Base-by-base conservation (phyloP, 2,113 vertebrate genomes). In the Albula goreensis region DNA sequence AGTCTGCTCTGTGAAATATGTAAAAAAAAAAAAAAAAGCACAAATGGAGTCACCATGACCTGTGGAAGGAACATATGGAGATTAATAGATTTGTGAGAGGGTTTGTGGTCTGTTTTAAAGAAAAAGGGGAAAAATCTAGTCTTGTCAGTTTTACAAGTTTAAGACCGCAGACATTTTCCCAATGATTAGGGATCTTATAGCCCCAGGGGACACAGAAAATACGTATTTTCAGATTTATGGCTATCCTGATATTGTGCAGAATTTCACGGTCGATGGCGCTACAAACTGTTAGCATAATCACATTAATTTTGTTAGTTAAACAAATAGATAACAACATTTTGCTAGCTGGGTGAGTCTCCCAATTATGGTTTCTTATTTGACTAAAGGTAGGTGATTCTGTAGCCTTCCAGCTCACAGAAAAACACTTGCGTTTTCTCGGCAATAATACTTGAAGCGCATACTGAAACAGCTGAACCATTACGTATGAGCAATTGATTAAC, bases 151-250 rank as follows among this genome's bases (percentile, higher is more conserved):
- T 85, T 4, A 31, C 60, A 89, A 86, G 83, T 50, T 25, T 85
- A 88, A 89, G 56, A 79, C 11, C 74, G 25, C 87, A 56, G 74
- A 86, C 84, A 88, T 89, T 86, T 81, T 74, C n/a, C n/a, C 9
- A 31, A 25, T 74, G 31, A 31, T 4, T 10, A 74, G 6, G n/a
- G 70, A 25, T 31, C 1, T 10, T 19, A 4, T 66, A 22, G 60
- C 60, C 60, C 70, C 63, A n/a, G 63, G 12, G 63, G 1, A 5
- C 19, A 70, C 9, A 2, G 9, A n/a, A 25, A n/a, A 74, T 74
- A 8, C 25, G 8, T 74, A n/a, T 74, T 22, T 0, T 9, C 70
- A 31, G 9, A 74, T 25, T 22, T 10, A 8, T 31, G 22, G 70
- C n/a, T 25, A n/a, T 74, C 70, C 31, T 9, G n/a, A 74, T 74